Evolutionary conservation across 2,888 invertebrate species (phyloP).

Genomic region (Bedellia somnulentella): DNA sequence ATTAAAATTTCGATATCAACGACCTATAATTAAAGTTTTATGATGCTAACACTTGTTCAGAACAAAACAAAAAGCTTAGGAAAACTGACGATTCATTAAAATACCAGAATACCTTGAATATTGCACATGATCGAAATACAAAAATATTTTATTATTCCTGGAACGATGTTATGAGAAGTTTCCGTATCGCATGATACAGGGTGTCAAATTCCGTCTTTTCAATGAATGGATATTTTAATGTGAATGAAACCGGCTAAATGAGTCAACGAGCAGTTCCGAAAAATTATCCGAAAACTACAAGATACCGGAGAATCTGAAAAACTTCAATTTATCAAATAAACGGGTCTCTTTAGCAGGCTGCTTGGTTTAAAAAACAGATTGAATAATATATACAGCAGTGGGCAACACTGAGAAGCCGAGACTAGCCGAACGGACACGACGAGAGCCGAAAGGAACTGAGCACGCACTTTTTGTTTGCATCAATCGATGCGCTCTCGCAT

Average conservation of each 20-base stretch:
- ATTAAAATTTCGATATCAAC: no score
- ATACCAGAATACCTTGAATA: no score
- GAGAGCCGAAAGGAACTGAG: constrained; percentile 57
- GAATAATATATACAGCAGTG: constrained; percentile 50
- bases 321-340: constrained; percentile 56
- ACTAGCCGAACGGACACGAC: constrained; percentile 34
- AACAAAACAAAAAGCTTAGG: no score
- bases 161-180: constrained; percentile 27
- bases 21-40: no score
- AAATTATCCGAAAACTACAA: constrained; percentile 31
- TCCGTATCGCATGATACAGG: constrained; percentile 30
- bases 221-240: constrained; percentile 21
- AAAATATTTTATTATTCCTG: constrained; percentile 23
- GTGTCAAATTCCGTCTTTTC: constrained; percentile 23
- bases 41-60: no score
- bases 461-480: constrained; percentile 58
- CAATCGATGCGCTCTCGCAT: constrained; percentile 61
- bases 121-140: no score
- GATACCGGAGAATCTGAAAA: constrained; percentile 21
- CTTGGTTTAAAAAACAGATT: constrained; percentile 56
- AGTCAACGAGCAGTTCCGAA: constrained; percentile 34
- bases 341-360: constrained; percentile 52
- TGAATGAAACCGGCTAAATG: constrained; percentile 25
- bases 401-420: constrained; percentile 47
- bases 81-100: no score